Evolutionary conservation across 2,113 vertebrate species (phyloP).

Genomic region (Salvelinus fontinalis): DNA sequence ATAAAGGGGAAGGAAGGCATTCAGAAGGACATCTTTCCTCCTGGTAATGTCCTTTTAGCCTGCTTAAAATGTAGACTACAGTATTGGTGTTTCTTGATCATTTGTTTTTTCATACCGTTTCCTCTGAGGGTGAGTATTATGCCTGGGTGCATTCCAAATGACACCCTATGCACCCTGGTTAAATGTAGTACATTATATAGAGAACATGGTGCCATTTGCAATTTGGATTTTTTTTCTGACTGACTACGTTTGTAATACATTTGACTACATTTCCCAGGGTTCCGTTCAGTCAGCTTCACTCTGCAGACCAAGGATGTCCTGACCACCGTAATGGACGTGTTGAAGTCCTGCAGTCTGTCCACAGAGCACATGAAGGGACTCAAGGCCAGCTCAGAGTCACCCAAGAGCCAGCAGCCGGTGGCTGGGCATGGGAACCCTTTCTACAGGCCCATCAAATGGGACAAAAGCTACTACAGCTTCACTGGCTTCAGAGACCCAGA

Average conservation of each 20-base stretch:
- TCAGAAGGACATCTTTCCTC: constrained; percentile 65
- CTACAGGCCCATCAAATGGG: constrained; percentile 90
- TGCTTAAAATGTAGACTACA: background rate
- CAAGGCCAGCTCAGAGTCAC: constrained; percentile 39
- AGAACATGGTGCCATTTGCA: too few species aligned
- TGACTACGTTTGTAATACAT: background rate
- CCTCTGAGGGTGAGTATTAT: background rate
- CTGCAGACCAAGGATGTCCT: constrained; percentile 85
- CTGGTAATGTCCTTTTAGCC: constrained; percentile 67
- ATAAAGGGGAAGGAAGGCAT: constrained; percentile 73
- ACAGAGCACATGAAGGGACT: constrained; percentile 82
- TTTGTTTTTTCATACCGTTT: background rate
- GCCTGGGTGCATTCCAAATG: background rate
- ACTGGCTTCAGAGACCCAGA: constrained; percentile 94
- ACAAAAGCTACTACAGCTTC: constrained; percentile 91
- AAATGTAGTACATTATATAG: too few species aligned
- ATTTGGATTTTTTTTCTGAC: too few species aligned
- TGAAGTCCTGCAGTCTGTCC: constrained; percentile 91
- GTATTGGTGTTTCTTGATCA: background rate
- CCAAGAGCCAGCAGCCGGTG: constrained; percentile 42
- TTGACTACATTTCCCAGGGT: constrained; percentile 70
- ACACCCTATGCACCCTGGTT: background rate
- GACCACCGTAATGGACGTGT: constrained; percentile 87
- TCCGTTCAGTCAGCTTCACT: constrained; percentile 90
- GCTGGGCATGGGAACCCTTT: constrained; percentile 58